phyloP scores from a whole-genome alignment of 1,140 invertebrate species.

The Catajapyx aquilonaris region DNA sequence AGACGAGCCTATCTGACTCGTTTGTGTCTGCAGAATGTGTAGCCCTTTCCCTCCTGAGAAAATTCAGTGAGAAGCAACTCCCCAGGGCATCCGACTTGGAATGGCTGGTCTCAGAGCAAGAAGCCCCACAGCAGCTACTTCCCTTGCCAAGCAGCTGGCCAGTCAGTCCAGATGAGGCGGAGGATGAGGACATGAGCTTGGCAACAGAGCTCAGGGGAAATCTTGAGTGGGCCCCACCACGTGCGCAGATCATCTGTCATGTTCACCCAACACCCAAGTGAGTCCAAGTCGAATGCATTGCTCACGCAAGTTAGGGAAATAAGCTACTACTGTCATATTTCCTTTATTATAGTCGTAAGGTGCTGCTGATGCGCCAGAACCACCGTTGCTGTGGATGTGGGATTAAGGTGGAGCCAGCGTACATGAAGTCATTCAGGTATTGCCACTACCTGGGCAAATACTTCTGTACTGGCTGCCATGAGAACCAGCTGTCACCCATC shows the following conservation, averaged over 20 bases:
- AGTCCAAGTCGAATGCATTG: constrained; percentile 15
- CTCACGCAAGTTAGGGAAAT: neutral
- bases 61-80: constrained; percentile 53
- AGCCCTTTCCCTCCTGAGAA: constrained; percentile 49
- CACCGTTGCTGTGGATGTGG: constrained; percentile 71
- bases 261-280: constrained; percentile 45
- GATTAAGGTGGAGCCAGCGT: constrained; percentile 47
- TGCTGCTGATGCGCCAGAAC: constrained; percentile 50
- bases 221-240: constrained; percentile 60
- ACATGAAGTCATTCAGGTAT: constrained; percentile 48
- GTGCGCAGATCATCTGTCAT: constrained; percentile 67
- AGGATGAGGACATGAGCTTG: constrained; percentile 19
- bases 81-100: constrained; percentile 57
- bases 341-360: constrained; percentile 30
- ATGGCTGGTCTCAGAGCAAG: constrained; percentile 60
- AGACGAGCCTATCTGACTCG: constrained; percentile 15
- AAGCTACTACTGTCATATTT: constrained; percentile 8
- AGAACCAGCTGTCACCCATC: constrained; percentile 47
- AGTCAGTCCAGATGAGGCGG: constrained; percentile 35
- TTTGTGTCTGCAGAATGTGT: constrained; percentile 51
- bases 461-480: constrained; percentile 76
- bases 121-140: constrained; percentile 52
- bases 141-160: constrained; percentile 50
- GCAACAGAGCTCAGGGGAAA: constrained; percentile 44
- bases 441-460: constrained; percentile 72